phyloP scores from a whole-genome alignment of 2,797 vertebrate genomes.

The Hoplostethus mediterraneus region DNA sequence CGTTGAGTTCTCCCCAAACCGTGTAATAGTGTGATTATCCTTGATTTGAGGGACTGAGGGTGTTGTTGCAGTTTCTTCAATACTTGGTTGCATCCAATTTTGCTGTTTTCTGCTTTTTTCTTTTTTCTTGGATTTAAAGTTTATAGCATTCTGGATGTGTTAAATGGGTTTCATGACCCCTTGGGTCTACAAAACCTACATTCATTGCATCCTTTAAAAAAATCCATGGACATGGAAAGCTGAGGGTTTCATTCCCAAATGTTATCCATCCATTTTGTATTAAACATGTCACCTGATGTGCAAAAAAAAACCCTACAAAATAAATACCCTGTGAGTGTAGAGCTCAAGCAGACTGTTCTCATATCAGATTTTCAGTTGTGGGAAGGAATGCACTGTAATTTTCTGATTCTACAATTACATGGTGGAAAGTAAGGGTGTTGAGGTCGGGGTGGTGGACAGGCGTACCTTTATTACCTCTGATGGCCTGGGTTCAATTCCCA shows the following conservation, averaged over 20 bases:
- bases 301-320: too few relatives aligned
- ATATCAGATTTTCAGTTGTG: too few relatives aligned
- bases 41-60: conserved; percentile 9
- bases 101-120: conserved; percentile 14
- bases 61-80: not conserved
- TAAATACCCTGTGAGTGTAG: too few relatives aligned
- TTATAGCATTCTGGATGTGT: not conserved
- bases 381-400: too few relatives aligned
- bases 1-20: not conserved
- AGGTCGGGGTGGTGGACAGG: too few relatives aligned
- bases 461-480: too few relatives aligned
- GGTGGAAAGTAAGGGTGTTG: too few relatives aligned
- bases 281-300: too few relatives aligned
- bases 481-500: too few relatives aligned
- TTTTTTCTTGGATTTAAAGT: not conserved
- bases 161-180: not conserved
- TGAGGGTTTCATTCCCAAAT: not conserved
- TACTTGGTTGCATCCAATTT: not conserved
- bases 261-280: not conserved
- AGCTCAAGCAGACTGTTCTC: too few relatives aligned
- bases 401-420: too few relatives aligned
- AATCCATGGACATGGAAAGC: conserved; percentile 5
- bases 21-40: conserved; percentile 13
- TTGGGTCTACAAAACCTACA: not conserved
- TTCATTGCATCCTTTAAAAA: not conserved